Evolutionary conservation across 2,797 vertebrate species (phyloP), one percentile per base, ranked within the genome.

Genomic region (Xerus rutilus): DNA sequence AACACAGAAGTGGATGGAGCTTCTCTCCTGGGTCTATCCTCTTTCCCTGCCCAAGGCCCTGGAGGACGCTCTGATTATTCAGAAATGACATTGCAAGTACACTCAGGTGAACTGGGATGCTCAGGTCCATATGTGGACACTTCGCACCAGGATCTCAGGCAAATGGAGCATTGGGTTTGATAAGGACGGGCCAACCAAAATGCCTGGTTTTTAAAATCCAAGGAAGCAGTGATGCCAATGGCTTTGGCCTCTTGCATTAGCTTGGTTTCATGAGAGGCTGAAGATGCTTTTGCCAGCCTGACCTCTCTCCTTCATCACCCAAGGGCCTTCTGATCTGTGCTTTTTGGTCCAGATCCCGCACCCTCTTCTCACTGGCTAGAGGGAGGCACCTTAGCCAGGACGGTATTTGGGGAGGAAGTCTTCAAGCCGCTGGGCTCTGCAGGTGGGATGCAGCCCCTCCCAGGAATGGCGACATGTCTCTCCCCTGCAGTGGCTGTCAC

Each of bases 381-480:
- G 21, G 28, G 39, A 49, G 45, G 8, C 21, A 11, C 30, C 32
- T 76, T 15, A 21, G 7, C 21, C n/a, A n/a, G 10, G 59, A 59
- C 3, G 8, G 0, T 8, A 0, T 25, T 65, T 67, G 11, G 1
- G 69, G 78, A 79, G 7, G 30, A 54, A 54, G 18, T 28, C 79
- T 79, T 86, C 43, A 54, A 81, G 52, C 30, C 21, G 0, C 45
- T 57, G 32, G 30, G 3, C 49, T 35, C 23, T 47, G 43, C 30
- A 62, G 59, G 59, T 39, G 54, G 35, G 59, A 11, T 7, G 32
- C 7, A 5, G 82, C 2, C 47, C 30, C 39, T 65, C 30, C n/a
- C 57, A 0, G 0, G 23, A 1, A 3, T 18, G n/a, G 11, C 2
- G 0, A 25, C 2, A 0, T 11, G 1, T 21, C 70, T 15, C 39